These are phyloP conservation scores for Zaprionus tsacasi DNA, from an alignment of 1,140 invertebrate species.

Conservation along the genomic window DNA sequence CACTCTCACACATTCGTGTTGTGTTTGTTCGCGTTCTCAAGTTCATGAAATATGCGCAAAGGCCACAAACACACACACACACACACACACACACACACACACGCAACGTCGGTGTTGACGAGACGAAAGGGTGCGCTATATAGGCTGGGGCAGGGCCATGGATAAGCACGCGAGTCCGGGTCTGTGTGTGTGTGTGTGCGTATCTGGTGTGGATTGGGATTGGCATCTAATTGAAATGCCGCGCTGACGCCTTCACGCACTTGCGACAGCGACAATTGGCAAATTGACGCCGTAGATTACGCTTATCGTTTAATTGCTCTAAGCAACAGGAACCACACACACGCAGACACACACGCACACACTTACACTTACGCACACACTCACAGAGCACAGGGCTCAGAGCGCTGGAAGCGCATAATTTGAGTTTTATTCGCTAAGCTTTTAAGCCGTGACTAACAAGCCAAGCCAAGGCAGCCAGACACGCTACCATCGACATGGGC, in stretches of 20 bases:
- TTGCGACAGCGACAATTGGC: constrained; percentile 70
- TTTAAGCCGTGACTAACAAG: constrained; percentile 73
- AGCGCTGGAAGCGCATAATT: constrained; percentile 61
- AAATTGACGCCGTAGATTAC: constrained; percentile 71
- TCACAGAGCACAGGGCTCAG: constrained; percentile 7
- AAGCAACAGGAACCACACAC: constrained; percentile 64
- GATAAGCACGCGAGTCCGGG: constrained; percentile 3
- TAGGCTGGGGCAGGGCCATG: not conserved
- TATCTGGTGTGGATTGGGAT: constrained; percentile 35
- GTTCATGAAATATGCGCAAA: constrained; percentile 71
- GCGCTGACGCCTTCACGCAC: constrained; percentile 70
- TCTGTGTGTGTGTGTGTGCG: constrained; percentile 2
- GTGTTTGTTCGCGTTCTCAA: constrained; percentile 46
- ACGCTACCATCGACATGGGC: not conserved
- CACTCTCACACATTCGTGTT: constrained; percentile 32
- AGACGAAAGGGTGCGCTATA: constrained; percentile 2
- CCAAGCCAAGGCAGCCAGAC: constrained; percentile 25
- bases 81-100: constrained; percentile 16
- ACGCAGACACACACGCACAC: constrained; percentile 1
- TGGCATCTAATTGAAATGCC: constrained; percentile 70
- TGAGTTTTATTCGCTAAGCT: constrained; percentile 77
- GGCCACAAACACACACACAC: constrained; percentile 34
- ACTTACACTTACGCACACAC: constrained; percentile 6
- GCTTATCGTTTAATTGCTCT: constrained; percentile 79
- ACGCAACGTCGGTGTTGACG: not conserved